Percentiles rank a stretch among this genome's conserved stretches.
phyloP scores from a whole-genome alignment of 2,797 vertebrate genomes.

The Micropoecilia bifurca region DNA sequence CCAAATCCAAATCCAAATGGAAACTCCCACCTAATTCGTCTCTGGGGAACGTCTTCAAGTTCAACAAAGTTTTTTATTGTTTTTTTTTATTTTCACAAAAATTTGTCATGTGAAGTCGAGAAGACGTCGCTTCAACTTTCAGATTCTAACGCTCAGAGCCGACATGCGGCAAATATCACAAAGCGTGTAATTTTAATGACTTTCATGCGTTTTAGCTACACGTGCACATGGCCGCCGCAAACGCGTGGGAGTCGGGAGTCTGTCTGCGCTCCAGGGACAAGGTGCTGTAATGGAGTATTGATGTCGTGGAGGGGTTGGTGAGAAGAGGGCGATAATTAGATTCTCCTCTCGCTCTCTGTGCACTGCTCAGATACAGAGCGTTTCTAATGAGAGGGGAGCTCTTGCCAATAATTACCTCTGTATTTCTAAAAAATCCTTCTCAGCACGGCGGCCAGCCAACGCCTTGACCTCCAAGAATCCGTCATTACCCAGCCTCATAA shows the following conservation, averaged over 20 bases:
- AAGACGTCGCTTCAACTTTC: neutral
- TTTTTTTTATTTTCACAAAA: neutral
- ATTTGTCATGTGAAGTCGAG: constrained; percentile 7
- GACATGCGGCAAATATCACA: neutral
- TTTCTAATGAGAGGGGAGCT: constrained; percentile 73
- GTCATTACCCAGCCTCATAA: constrained; percentile 57
- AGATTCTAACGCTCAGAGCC: neutral
- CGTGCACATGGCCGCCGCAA: constrained; percentile 27
- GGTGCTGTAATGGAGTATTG: constrained; percentile 83
- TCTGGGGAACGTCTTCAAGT: constrained; percentile 5
- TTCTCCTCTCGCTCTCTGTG: constrained; percentile 77
- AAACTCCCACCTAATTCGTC: neutral
- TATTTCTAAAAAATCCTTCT: constrained; percentile 57
- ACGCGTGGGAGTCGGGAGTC: constrained; percentile 49
- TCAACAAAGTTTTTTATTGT: neutral
- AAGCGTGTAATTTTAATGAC: constrained; percentile 8
- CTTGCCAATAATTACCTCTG: constrained; percentile 68
- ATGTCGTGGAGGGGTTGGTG: constrained; percentile 73
- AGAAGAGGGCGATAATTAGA: constrained; percentile 83
- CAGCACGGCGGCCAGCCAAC: constrained; percentile 31
- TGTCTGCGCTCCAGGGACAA: constrained; percentile 62
- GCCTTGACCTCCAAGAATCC: constrained; percentile 55
- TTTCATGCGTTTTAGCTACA: constrained; percentile 9
- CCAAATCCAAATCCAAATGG: constrained; percentile 12
- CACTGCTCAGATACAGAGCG: constrained; percentile 70